Evolutionary conservation across 2,888 invertebrate genomes (phyloP), one percentile per base, ranked within the genome.

Genomic region (Temnothorax rugatulus): DNA sequence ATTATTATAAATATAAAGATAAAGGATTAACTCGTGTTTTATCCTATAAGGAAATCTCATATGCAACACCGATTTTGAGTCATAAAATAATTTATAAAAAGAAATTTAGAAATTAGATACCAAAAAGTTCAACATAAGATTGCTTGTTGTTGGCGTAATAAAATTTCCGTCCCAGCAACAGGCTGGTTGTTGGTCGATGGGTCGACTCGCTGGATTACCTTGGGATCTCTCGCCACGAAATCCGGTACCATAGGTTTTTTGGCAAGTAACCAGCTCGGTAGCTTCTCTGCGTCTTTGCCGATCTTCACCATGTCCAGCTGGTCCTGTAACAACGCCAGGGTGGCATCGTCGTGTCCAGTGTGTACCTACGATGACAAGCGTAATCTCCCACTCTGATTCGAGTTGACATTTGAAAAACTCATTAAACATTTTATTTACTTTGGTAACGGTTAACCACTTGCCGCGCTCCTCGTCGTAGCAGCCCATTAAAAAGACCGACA

Each of bases 401-500:
- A 69, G 13, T 44, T 68, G 25, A 75, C 34, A 61, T 61, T 25
- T 29, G 4, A 29, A 29, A 68, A 63, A 75, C 1, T 77, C 21
- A 74, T 25, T 38, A 44, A 44, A 41, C 29, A 63, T 76, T 82
- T 64, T 61, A 76, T 66, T 86, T 91, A 96, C 96, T 96, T 99
- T 99, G 0, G 99, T 98, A 0, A 99, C 99, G 0, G 99, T 99
- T 84, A 97, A 96, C 97, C 98, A 99, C 93, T 96, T 96, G 73
- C 96, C 95, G 64, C 95, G 95, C 4, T 95, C 95, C 8, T 95
- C 95, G 95, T 99, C 97, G 83, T 97, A 96, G 91, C 98, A 98
- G 0, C 99, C 99, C 98, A 99, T 99, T 25, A 99, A 95, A 93
- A 99, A 99, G 64, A 99, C 97, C 4, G 99, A 99, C 96, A 98